phyloP scores from a whole-genome alignment of 2,888 invertebrate species.

The Diplolepis rosae region DNA sequence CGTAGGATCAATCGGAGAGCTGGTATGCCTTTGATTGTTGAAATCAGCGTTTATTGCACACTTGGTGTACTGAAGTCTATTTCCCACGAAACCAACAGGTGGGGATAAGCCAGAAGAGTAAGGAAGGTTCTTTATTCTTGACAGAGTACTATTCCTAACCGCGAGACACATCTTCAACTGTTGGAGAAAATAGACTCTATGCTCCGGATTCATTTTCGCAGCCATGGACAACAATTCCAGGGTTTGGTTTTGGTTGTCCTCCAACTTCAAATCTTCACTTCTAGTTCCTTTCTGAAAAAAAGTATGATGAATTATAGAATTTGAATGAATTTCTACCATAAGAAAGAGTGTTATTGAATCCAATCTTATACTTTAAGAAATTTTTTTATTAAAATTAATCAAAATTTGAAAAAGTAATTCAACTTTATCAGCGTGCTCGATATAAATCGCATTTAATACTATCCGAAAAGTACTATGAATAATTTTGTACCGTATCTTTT shows the following conservation, averaged over 20 bases:
- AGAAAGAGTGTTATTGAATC: too few species aligned
- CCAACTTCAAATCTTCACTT: conserved; percentile 27
- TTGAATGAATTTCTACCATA: too few species aligned
- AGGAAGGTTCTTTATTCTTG: not conserved
- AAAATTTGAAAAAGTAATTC: too few species aligned
- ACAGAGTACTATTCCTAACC: not conserved
- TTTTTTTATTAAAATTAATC: too few species aligned
- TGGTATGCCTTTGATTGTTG: conserved; percentile 48
- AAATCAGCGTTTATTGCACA: conserved; percentile 73
- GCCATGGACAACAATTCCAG: conserved; percentile 39
- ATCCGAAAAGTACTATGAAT: too few species aligned
- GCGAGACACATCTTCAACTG: conserved; percentile 55
- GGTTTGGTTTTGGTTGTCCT: conserved; percentile 39
- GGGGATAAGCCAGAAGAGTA: too few species aligned
- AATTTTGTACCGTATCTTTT: too few species aligned
- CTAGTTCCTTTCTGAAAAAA: too few species aligned
- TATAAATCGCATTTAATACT: too few species aligned
- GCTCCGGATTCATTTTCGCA: conserved; percentile 58
- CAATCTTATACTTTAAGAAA: too few species aligned
- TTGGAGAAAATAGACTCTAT: conserved; percentile 55
- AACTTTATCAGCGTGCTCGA: too few species aligned
- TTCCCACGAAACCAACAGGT: conserved; percentile 67
- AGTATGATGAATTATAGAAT: too few species aligned
- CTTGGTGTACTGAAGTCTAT: conserved; percentile 67
- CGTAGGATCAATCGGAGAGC: conserved; percentile 56